Conservation (phyloP, 2,797 vertebrate species). For the Bovichtus variegatus region DNA sequence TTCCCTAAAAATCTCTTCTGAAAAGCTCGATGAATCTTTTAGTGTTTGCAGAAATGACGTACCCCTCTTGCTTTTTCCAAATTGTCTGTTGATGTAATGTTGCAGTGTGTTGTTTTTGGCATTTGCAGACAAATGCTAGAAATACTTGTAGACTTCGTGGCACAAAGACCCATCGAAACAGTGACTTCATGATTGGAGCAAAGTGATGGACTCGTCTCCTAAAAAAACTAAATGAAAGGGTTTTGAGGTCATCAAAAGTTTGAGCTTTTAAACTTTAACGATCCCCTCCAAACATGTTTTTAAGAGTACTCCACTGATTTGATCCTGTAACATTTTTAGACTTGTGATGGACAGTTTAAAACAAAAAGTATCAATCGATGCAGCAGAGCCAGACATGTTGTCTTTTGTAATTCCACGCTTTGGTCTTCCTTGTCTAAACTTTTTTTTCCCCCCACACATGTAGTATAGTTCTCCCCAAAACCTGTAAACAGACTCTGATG, state of each 20-base stretch:
- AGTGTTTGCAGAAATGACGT: conserved; percentile 49
- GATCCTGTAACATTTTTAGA: neutral
- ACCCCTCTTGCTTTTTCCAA: conserved; percentile 5
- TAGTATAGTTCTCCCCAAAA: neutral
- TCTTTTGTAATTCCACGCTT: neutral
- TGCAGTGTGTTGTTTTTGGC: conserved; percentile 59
- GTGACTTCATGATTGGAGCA: conserved; percentile 31
- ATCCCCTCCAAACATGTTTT: neutral
- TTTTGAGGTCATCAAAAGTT: neutral
- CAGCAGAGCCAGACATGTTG: neutral
- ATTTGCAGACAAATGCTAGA: conserved; percentile 14
- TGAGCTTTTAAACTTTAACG: neutral
- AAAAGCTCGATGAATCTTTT: conserved; percentile 63
- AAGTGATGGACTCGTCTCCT: conserved; percentile 16
- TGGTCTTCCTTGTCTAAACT: neutral
- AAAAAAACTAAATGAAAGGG: neutral
- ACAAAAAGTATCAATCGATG: neutral
- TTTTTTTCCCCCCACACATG: no score
- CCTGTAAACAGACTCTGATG: neutral
- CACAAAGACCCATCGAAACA: neutral
- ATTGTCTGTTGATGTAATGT: conserved; percentile 53
- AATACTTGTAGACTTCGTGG: neutral
- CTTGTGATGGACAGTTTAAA: neutral
- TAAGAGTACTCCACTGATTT: neutral
- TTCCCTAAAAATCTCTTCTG: conserved; percentile 42